Evolutionary conservation across 2,113 vertebrate genomes (phyloP), one percentile per base, ranked within the genome.

Genomic region (Etia nguti): DNA sequence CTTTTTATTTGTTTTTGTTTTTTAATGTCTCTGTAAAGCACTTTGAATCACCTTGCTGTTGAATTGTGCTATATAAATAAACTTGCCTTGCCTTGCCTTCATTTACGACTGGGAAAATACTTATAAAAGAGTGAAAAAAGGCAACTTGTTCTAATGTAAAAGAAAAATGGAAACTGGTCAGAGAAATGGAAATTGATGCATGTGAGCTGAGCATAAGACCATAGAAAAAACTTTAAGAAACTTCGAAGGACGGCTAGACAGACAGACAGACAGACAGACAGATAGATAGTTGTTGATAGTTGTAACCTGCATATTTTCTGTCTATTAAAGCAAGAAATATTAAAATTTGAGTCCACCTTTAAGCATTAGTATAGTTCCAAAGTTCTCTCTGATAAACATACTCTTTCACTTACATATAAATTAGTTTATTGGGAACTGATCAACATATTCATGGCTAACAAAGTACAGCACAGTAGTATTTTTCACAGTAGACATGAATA

Each of bases 171-270:
- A 13, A 38, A 65, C 31, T 22, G 62, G 11, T 41, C 22, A 22
- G 20, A 68, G 0, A 68, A 41, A 68, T 41, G 34, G 20, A 68
- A 41, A n/a, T n/a, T 0, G 3, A 68, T 68, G 20, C 62, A 41
- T 68, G 34, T 68, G 34, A 68, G 34, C 62, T 68, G 62, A 68
- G 20, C 34, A 2, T 65, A 22, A 22, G 34, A 22, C 34, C 6
- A 68, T 2, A 68, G 34, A 41, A 41, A 6, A 68, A 41, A 11
- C 38, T 11, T 41, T 41, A 41, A 41, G 38, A 41, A 41, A 68
- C 34, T 41, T 68, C 41, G 31, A 31, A 65, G 34, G 62, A 68
- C 4, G 4, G 36, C 1, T 68, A 12, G 65, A 70, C 22, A 41
- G 65, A 16, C 13, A 24, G 15, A 70, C 36, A n/a, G 60, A 36